Evolutionary conservation across 2,888 invertebrate species (phyloP), one percentile per base, ranked within the genome.

Genomic region (Platerodrilus igneus): DNA sequence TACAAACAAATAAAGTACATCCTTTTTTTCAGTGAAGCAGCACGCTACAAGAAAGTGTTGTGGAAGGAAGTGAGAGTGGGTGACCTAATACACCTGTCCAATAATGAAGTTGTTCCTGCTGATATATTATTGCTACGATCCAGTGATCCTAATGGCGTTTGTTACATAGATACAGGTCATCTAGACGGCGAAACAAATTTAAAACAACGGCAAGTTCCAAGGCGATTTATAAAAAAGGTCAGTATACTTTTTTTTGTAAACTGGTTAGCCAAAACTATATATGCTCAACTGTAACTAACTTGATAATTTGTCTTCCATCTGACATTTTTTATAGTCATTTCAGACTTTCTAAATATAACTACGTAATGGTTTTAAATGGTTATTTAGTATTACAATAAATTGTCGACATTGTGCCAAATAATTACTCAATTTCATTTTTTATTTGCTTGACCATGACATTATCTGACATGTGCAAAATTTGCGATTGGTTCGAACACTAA

Each of bases 151-250:
- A 78, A 85, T 60, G 95, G 95, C 23, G 74, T 88, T 41, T 94
- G 93, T 64, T 94, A 90, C 70, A 81, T 96, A 51, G 96, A 96
- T 69, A 96, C 96, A 0, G 90, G 92, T 62, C 95, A 96, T 71
- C 73, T 96, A 60, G 96, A 96, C 62, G 96, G 96, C 6, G 96
- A 96, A 71, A 89, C 91, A 27, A 96, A 95, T 71, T 75, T 96
- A 45, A 96, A 96, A 66, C 91, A 93, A 63, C 76, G 95, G 52
- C 81, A 89, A 64, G 87, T 90, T 27, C 83, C 83, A n/a, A 69
- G 80, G 20, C 87, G 86, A 8, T 83, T 86, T 60, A 72, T 74
- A 43, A 80, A 85, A 50, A 79, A 81, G 76, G 84, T 84, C 63
- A 41, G 50, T 37, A n/a, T n/a, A n/a, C n/a, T n/a, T n/a, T n/a